Evolutionary conservation across 2,888 invertebrate species (phyloP), one percentile per base, ranked within the genome.

Genomic region (Mythimna impura): DNA sequence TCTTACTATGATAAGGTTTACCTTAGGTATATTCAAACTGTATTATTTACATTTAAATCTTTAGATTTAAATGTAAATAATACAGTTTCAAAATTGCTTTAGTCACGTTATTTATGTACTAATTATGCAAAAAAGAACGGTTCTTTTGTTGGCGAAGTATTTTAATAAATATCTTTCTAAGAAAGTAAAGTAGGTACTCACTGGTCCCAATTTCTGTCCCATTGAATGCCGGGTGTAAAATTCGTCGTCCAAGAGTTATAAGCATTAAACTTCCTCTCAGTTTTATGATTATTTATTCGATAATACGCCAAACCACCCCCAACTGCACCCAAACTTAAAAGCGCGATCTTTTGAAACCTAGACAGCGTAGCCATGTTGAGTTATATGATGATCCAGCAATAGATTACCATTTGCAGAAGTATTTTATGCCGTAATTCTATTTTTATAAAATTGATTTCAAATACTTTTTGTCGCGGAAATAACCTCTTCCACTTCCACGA

Each of bases 121-220:
- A 61, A 47, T 57, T 62, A 78, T 20, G 71, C 52, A 70, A 61
- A 77, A 14, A 14, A 50, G n/a, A 52, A 30, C 43, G 20, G 43
- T 14, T 55, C 22, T 30, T 64, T 62, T n/a, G 52, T 57, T 36
- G 4, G 3, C 14, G 20, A 54, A 57, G 17, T 52, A 10, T 63
- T 43, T 63, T 25, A 6, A 3, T 8, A 17, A 20, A n/a, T 0
- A 3, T 17, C 9, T 70, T 17, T 25, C 8, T 7, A 12, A 30
- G 36, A 8, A 20, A 8, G 5, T 0, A 40, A 63, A 2, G 36
- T n/a, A n/a, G n/a, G n/a, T 82, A 95, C 97, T 97, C 96, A 98
- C 98, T 97, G 97, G 92, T 99, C 99, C 99, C 99, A 99, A 94
- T 99, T 98, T 69, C 95, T 96, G 87, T 99, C 98, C 99, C 99